A percentile compares a stretch with the other conserved stretches of the same genome.
Conservation (phyloP, 2,113 vertebrate genomes). For the Stercorarius parasiticus region DNA sequence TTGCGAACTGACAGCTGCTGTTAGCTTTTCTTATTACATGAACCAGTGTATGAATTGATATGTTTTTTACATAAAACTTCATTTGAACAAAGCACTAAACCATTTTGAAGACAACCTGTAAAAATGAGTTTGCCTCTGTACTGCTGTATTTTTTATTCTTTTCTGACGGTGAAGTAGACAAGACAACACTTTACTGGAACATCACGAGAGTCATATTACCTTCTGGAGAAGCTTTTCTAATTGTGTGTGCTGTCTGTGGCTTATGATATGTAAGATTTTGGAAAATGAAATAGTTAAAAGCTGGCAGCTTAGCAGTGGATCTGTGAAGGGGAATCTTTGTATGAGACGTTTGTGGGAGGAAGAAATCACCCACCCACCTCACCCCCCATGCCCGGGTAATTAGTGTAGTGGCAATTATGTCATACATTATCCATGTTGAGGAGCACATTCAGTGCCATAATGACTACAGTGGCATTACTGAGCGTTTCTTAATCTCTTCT, state of each 20-base stretch:
- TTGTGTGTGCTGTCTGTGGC: background rate
- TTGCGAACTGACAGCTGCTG: background rate
- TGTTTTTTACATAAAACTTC: background rate
- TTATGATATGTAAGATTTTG: background rate
- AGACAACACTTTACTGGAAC: background rate
- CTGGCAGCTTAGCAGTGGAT: background rate
- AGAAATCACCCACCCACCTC: background rate
- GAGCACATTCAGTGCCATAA: background rate
- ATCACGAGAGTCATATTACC: too few relatives aligned
- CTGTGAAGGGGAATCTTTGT: background rate
- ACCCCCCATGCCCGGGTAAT: background rate
- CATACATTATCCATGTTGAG: rapidly evolving
- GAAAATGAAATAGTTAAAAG: background rate
- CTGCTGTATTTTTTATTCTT: background rate
- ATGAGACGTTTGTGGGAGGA: background rate
- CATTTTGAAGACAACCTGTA: background rate
- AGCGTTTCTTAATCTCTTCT: background rate
- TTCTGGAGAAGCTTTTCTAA: background rate
- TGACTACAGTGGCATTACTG: background rate
- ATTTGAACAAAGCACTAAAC: background rate
- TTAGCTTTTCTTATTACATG: background rate
- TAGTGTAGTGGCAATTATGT: background rate
- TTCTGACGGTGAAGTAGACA: background rate
- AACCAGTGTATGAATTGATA: background rate
- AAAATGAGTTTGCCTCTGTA: background rate